Evolutionary conservation across 2,113 vertebrate genomes (phyloP), one percentile per base, ranked within the genome.

Genomic region (Promerops cafer): DNA sequence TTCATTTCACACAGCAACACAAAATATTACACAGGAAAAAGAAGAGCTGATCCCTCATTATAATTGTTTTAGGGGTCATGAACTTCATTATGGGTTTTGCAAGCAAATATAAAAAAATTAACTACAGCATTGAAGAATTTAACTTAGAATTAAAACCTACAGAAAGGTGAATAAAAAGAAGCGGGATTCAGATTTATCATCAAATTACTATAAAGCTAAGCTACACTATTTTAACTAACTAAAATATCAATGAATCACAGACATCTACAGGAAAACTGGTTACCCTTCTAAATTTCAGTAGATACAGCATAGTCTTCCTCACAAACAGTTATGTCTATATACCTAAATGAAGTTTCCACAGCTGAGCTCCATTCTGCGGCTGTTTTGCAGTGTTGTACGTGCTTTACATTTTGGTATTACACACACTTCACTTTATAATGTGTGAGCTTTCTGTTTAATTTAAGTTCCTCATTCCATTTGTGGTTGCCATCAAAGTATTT

Each of bases 401-500:
- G 11, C 59, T 86, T 94, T 71, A 50, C 72, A 72, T 86, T 80
- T 30, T 17, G 20, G 57, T 53, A 71, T 68, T 17, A 56, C 39
- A 47, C 14, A 39, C 31, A 42, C 31, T 91, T 92, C 84, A 68
- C 54, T 89, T 94, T 75, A 72, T 63, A 83, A 76, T 14, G 66
- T 49, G 42, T 57, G 45, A 92, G 59, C 49, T 91, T 93, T 97
- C 76, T 92, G 71, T 88, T 90, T 66, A 79, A 87, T 89, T 12
- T 61, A 87, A 78, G 44, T 84, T 85, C 40, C 74, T 88, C 35
- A 50, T 74, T 94, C 40, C 70, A 47, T 63, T 90, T 85, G n/a
- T 47, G 24, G 40, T 92, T 94, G 50, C 66, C 76, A 78, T 93
- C 16, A 8, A 85, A 97, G 75, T 76, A 60, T 60, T 82, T 87